These are phyloP conservation scores for Porites lutea DNA, from an alignment of 64 coral and sea anemone species.

Conservation along the genomic window DNA sequence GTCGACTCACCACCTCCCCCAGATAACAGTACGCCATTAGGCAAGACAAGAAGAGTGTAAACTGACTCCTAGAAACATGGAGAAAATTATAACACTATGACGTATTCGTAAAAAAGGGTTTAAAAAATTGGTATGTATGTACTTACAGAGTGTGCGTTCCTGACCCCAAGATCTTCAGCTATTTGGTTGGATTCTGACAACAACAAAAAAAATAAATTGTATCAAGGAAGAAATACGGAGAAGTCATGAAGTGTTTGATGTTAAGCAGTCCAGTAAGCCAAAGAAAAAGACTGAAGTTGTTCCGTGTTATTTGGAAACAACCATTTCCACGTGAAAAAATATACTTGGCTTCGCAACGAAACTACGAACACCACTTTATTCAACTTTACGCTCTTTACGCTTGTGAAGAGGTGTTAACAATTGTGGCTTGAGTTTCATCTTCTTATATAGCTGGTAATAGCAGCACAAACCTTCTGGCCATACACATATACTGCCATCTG, in stretches of 20 bases:
- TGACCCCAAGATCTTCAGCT: constrained; percentile 55
- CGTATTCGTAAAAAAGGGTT: no score
- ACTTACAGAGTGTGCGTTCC: constrained; percentile 87
- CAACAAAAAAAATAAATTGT: neutral
- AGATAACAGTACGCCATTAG: constrained; percentile 78
- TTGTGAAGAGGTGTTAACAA: no score
- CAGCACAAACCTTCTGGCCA: constrained; percentile 84
- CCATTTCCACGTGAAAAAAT: no score
- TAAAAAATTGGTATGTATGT: neutral
- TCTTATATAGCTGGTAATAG: neutral
- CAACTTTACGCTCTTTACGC: no score
- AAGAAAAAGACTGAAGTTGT: no score
- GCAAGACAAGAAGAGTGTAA: constrained; percentile 68
- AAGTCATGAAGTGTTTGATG: no score
- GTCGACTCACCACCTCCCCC: constrained; percentile 80
- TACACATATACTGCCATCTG: constrained; percentile 80
- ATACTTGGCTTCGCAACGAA: no score
- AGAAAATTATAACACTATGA: neutral
- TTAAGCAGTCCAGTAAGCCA: no score
- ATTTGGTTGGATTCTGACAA: constrained; percentile 74
- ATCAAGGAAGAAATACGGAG: no score
- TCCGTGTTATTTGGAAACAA: no score
- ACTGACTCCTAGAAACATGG: constrained; percentile 62
- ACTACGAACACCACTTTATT: no score
- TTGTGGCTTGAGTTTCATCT: neutral